phyloP scores from a whole-genome alignment of 1,140 invertebrate genomes.

The Macrocentrus cingulum region DNA sequence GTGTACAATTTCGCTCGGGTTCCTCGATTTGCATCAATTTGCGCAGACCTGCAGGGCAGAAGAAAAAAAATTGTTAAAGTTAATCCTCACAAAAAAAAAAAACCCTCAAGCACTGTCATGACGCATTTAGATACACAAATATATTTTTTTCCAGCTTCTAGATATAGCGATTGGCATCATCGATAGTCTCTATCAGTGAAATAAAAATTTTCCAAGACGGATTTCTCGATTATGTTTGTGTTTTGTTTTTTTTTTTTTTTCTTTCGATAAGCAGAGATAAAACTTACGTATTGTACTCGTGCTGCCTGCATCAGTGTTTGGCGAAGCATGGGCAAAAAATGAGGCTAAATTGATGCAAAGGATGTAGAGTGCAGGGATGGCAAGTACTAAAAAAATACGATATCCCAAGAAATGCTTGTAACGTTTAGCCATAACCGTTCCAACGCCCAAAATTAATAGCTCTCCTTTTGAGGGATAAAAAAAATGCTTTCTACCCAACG shows the following conservation, averaged over 20 bases:
- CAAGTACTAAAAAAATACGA: conserved; percentile 42
- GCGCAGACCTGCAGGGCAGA: conserved; percentile 35
- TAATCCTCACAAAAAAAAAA: background rate
- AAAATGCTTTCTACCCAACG: conserved; percentile 6
- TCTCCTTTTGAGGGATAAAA: conserved; percentile 5
- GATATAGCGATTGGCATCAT: conserved; percentile 6
- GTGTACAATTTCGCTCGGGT: conserved; percentile 48
- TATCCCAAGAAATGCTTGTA: conserved; percentile 41
- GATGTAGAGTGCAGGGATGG: conserved; percentile 45
- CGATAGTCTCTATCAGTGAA: conserved; percentile 10
- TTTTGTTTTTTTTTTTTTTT: background rate
- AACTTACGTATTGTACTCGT: conserved; percentile 34
- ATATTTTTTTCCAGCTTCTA: no score
- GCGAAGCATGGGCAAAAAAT: conserved; percentile 29
- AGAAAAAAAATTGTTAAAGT: conserved; percentile 32
- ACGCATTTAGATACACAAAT: conserved; percentile 2
- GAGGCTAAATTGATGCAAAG: conserved; percentile 35
- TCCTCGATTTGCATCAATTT: conserved; percentile 43
- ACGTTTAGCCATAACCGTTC: conserved; percentile 39
- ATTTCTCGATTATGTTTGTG: background rate
- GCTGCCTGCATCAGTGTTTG: background rate
- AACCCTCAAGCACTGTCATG: no score
- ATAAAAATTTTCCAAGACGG: background rate
- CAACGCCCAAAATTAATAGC: background rate
- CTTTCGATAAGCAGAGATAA: background rate